A percentile compares a stretch with the other conserved stretches of the same genome.
Evolutionary conservation across 2,888 invertebrate species (phyloP).

Genomic region (Brachyptera risi): DNA sequence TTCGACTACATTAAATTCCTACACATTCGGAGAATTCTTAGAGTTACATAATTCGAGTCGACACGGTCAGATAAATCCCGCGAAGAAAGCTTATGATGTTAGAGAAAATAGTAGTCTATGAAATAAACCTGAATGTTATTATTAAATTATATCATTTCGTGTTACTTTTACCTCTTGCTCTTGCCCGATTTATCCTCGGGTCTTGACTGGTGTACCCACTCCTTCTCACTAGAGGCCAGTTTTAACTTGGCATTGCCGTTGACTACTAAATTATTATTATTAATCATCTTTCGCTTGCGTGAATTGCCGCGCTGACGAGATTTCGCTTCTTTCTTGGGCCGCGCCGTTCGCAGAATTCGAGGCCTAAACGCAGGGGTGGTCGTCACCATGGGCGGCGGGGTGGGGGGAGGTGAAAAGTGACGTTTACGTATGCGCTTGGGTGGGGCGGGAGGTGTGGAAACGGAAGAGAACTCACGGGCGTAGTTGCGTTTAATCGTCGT

Average conservation of each 20-base stretch:
- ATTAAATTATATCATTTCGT: no score
- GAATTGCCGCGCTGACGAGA: not conserved
- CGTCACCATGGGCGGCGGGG: not conserved
- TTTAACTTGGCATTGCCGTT: slow-evolving; percentile 6
- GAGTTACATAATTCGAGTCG: no score
- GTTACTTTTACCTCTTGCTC: not conserved
- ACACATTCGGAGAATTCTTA: no score
- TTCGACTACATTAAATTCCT: no score
- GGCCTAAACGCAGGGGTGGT: slow-evolving; percentile 8
- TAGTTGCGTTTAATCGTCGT: slow-evolving; percentile 38
- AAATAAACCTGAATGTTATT: no score
- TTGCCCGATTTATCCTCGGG: not conserved
- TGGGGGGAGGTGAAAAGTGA: not conserved
- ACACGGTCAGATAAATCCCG: no score
- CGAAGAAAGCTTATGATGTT: no score
- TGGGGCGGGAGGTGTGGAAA: not conserved
- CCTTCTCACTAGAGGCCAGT: not conserved
- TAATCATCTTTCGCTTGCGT: slow-evolving; percentile 8
- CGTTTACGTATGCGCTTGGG: not conserved
- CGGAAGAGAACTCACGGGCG: not conserved
- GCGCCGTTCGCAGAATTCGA: not conserved
- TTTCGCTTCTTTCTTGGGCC: not conserved
- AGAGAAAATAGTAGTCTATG: no score
- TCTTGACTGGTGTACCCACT: not conserved
- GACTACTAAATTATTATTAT: slow-evolving; percentile 1